Conservation (phyloP, 2,113 vertebrate genomes). For the Stomatorhinus ivindoensis region DNA sequence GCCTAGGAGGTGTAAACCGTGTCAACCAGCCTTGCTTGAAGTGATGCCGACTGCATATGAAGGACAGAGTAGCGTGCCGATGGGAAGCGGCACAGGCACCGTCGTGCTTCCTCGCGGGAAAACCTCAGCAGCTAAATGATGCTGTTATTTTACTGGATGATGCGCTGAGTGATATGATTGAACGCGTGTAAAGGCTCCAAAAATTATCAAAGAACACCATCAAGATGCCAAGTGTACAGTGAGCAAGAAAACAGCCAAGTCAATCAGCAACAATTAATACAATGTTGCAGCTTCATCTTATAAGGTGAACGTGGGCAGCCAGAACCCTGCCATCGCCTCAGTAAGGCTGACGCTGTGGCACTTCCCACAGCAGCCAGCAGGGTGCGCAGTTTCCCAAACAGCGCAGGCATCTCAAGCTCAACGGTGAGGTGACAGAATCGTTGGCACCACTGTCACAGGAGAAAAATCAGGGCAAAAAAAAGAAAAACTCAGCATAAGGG, state of each 20-base stretch:
- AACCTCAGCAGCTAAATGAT: neutral
- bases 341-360: neutral
- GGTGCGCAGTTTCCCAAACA: conserved; percentile 25
- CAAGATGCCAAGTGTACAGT: neutral
- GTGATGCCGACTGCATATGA: neutral
- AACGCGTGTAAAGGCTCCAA: neutral
- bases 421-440: neutral
- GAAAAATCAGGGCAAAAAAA: conserved; percentile 7
- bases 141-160: neutral
- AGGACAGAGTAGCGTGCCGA: neutral
- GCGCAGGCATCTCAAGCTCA: neutral
- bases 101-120: neutral
- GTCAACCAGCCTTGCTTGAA: neutral
- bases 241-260: neutral
- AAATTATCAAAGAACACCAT: neutral
- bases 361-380: conserved; percentile 28
- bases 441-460: conserved; percentile 17
- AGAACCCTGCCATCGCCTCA: neutral
- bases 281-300: neutral
- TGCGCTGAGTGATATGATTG: neutral
- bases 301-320: neutral
- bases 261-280: neutral
- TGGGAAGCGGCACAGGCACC: neutral
- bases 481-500: neutral
- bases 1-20: neutral